A percentile compares a stretch with the other conserved stretches of the same genome.
Evolutionary conservation across 2,888 invertebrate genomes (phyloP).

Genomic region (Oxyteleia sp.): DNA sequence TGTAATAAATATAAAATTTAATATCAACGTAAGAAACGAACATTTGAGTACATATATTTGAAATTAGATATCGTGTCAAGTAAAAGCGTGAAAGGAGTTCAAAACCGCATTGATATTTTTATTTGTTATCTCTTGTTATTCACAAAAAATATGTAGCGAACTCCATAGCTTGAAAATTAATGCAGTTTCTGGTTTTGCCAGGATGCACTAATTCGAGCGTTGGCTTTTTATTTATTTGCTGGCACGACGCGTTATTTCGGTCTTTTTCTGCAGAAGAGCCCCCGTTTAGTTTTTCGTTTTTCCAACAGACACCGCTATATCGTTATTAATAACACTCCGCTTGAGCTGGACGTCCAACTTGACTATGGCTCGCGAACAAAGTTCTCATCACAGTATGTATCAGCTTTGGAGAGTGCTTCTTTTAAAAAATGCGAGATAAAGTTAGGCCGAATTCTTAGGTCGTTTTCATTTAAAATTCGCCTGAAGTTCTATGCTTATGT

Average conservation of each 20-base stretch:
- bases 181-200: slow-evolving; percentile 81
- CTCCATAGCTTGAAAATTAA: slow-evolving; percentile 76
- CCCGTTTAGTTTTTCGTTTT: slow-evolving; percentile 50
- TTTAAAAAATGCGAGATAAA: too few relatives aligned
- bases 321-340: too few relatives aligned
- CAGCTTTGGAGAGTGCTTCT: too few relatives aligned
- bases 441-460: too few relatives aligned
- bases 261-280: slow-evolving; percentile 51
- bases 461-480: too few relatives aligned
- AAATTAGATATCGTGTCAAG: slow-evolving; percentile 8
- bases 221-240: slow-evolving; percentile 79
- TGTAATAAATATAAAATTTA: too few relatives aligned
- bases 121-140: slow-evolving; percentile 53
- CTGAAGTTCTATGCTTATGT: too few relatives aligned
- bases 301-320: slow-evolving; percentile 59
- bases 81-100: slow-evolving; percentile 26
- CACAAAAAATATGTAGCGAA: slow-evolving; percentile 53
- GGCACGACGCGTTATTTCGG: slow-evolving; percentile 60
- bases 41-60: neutral
- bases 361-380: too few relatives aligned
- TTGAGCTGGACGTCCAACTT: too few relatives aligned
- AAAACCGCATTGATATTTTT: slow-evolving; percentile 48
- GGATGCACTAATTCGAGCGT: slow-evolving; percentile 79
- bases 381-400: too few relatives aligned
- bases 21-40: neutral